These are phyloP conservation scores for Periophthalmus modestus DNA, from an alignment of 2,113 vertebrate genomes.

Conservation along the genomic window DNA sequence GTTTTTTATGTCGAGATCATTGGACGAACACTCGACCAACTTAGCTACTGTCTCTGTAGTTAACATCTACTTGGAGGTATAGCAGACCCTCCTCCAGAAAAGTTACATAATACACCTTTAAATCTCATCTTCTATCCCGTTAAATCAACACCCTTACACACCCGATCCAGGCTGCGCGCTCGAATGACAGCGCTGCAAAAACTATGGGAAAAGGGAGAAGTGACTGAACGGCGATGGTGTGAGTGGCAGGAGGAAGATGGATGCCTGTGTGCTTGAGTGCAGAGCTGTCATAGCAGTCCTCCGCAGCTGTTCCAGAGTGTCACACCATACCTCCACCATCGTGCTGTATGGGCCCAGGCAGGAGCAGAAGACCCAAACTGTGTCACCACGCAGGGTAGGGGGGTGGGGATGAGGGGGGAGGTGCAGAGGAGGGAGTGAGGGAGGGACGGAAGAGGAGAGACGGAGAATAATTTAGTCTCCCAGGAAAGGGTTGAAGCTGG, in stretches of 20 bases:
- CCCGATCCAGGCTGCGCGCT: slow-evolving; percentile 38
- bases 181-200: slow-evolving; percentile 64
- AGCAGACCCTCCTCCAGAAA: no score
- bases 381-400: slow-evolving; percentile 63
- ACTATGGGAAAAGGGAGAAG: slow-evolving; percentile 59
- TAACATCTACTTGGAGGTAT: no score
- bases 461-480: slow-evolving; percentile 62
- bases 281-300: slow-evolving; percentile 75
- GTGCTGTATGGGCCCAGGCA: slow-evolving; percentile 61
- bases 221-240: slow-evolving; percentile 70
- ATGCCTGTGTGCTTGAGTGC: slow-evolving; percentile 70
- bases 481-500: slow-evolving; percentile 54
- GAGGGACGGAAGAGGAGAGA: slow-evolving; percentile 19
- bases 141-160: slow-evolving; percentile 5
- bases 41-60: no score
- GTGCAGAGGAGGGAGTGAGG: slow-evolving; percentile 19
- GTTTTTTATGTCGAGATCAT: no score
- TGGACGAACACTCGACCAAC: no score
- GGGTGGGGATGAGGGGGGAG: no score
- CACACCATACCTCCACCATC: slow-evolving; percentile 55
- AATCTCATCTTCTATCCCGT: slow-evolving; percentile 11
- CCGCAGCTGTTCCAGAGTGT: slow-evolving; percentile 71
- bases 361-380: slow-evolving; percentile 66
- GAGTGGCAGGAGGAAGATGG: slow-evolving; percentile 67
- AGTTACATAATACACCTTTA: no score